Evolutionary conservation across 2,797 vertebrate species (phyloP).

Genomic region (Alfaro cultratus): DNA sequence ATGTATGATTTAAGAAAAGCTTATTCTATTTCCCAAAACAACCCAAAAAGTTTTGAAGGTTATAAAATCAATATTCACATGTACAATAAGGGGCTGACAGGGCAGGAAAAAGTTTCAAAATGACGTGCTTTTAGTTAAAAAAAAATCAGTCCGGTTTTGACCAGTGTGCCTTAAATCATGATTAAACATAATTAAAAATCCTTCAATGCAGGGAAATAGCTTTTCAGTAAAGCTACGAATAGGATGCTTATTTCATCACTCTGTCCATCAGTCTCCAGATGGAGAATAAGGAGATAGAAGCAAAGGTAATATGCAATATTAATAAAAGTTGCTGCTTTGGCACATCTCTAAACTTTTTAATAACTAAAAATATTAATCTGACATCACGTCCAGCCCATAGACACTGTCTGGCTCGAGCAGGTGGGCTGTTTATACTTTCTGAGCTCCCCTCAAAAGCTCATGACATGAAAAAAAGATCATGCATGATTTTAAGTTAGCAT

Average conservation of each 20-base stretch:
- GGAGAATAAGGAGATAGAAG: background rate
- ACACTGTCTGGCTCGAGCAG: background rate
- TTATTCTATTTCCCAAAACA: background rate
- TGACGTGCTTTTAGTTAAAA: background rate
- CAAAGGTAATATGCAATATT: slow-evolving; percentile 1
- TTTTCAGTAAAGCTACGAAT: background rate
- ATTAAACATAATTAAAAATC: background rate
- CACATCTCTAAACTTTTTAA: background rate
- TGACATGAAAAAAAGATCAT: background rate
- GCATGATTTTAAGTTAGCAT: background rate
- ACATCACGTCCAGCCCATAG: background rate
- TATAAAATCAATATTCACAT: background rate
- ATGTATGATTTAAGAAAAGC: background rate
- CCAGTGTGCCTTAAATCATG: background rate
- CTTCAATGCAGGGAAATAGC: background rate
- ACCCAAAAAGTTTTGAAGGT: background rate
- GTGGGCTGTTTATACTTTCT: background rate
- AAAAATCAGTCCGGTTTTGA: background rate
- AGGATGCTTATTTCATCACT: background rate
- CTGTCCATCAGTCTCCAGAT: background rate
- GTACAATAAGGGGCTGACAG: background rate
- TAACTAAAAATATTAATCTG: background rate
- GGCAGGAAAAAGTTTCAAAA: background rate
- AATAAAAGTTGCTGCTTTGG: background rate
- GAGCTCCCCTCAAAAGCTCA: background rate